Conservation (phyloP, 2,888 invertebrate species). For the Linhomoeus sp. region DNA sequence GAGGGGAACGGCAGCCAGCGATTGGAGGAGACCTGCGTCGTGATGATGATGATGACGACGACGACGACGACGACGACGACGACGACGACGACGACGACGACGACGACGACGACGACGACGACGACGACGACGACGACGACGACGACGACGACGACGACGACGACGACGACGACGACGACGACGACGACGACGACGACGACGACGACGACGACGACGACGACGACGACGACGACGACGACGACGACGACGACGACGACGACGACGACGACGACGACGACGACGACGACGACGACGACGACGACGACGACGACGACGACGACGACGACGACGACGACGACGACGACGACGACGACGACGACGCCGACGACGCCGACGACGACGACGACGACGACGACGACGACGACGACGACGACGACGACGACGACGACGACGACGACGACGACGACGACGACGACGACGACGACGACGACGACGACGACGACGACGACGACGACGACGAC, state of each 20-base stretch:
- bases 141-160: too few species aligned
- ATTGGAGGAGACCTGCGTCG: too few species aligned
- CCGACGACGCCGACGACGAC: too few species aligned
- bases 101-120: too few species aligned
- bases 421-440: slow-evolving; percentile 1
- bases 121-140: too few species aligned
- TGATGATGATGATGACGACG: too few species aligned
- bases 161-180: neutral
- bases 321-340: neutral
- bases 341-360: too few species aligned
- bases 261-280: neutral
- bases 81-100: too few species aligned
- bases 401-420: too few species aligned
- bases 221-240: neutral
- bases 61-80: too few species aligned
- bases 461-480: neutral
- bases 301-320: neutral
- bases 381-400: neutral
- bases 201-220: neutral
- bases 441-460: slow-evolving; percentile 1
- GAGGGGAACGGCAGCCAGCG: too few species aligned
- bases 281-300: neutral
- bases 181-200: neutral
- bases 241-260: neutral
- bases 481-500: slow-evolving; percentile 1